Percentiles rank a stretch among this genome's conserved stretches.
These are phyloP conservation scores for Otolemur crassicaudatus DNA, from an alignment of 2,797 vertebrate species.

Conservation along the genomic window DNA sequence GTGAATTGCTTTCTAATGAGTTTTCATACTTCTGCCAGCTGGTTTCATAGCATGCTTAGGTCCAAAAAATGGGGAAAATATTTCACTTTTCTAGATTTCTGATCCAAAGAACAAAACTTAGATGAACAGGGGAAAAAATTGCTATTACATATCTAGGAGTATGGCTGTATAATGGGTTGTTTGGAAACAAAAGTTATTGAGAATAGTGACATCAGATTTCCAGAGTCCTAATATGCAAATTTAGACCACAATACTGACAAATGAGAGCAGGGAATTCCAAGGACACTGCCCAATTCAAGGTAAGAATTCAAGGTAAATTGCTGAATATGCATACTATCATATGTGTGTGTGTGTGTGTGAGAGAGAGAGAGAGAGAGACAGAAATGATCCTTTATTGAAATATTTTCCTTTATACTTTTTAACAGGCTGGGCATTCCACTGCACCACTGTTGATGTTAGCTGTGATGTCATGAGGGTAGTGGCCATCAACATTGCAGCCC, in stretches of 20 bases:
- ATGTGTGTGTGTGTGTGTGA: too few relatives aligned
- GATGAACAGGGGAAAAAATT: neutral
- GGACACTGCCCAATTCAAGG: neutral
- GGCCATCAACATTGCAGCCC: too few relatives aligned
- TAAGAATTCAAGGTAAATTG: neutral
- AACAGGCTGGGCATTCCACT: too few relatives aligned
- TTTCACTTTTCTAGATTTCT: neutral
- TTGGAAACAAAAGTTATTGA: neutral
- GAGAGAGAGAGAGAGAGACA: too few relatives aligned
- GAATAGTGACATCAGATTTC: neutral
- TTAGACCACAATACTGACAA: neutral
- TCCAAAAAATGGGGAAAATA: neutral
- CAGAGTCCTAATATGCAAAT: neutral
- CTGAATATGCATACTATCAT: neutral
- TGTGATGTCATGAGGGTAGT: too few relatives aligned
- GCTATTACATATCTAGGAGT: neutral
- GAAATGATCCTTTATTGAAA: too few relatives aligned
- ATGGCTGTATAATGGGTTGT: neutral
- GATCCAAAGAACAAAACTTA: slow-evolving; percentile 19
- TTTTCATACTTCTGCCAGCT: neutral
- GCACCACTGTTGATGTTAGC: too few relatives aligned
- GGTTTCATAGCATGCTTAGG: neutral
- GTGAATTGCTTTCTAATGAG: neutral
- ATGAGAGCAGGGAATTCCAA: neutral
- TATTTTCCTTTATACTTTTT: too few relatives aligned